phyloP scores from a whole-genome alignment of 2,888 invertebrate species.

The Ennomos quercinarius region DNA sequence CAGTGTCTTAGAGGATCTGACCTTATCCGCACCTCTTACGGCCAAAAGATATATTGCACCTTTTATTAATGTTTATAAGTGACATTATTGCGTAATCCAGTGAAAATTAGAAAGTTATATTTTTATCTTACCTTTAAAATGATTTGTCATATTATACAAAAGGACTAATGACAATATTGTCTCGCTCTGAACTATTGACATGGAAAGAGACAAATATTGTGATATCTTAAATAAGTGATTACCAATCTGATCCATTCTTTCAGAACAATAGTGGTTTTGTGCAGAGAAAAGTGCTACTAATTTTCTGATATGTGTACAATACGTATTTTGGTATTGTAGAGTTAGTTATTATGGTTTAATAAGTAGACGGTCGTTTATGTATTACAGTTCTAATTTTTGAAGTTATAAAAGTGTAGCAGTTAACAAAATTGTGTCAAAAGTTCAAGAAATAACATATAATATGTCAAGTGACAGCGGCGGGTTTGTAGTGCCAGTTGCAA shows the following conservation, averaged over 20 bases:
- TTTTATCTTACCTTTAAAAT: not conserved
- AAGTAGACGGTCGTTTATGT: too few relatives aligned
- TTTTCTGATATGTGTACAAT: too few relatives aligned
- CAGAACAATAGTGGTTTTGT: too few relatives aligned
- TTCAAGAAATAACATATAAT: constrained; percentile 1
- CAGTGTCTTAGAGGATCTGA: constrained; percentile 40
- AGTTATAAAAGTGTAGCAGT: not conserved
- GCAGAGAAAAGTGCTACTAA: too few relatives aligned
- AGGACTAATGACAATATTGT: not conserved
- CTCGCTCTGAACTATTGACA: not conserved
- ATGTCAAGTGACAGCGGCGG: constrained; percentile 71
- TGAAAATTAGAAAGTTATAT: not conserved
- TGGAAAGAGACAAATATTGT: not conserved
- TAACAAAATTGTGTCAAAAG: too few relatives aligned
- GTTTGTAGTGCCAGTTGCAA: constrained; percentile 58
- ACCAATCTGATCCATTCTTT: too few relatives aligned
- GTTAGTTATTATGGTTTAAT: too few relatives aligned
- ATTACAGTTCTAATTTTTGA: too few relatives aligned
- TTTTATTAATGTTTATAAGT: constrained; percentile 3
- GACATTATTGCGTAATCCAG: not conserved
- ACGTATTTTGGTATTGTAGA: too few relatives aligned
- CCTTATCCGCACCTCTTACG: constrained; percentile 11
- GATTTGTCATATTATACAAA: not conserved
- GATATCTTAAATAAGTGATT: not conserved
- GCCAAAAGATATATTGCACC: constrained; percentile 11